A percentile compares a stretch with the other conserved stretches of the same genome.
Conservation (phyloP, 1,140 invertebrate species). For the Drosophila willistoni region DNA sequence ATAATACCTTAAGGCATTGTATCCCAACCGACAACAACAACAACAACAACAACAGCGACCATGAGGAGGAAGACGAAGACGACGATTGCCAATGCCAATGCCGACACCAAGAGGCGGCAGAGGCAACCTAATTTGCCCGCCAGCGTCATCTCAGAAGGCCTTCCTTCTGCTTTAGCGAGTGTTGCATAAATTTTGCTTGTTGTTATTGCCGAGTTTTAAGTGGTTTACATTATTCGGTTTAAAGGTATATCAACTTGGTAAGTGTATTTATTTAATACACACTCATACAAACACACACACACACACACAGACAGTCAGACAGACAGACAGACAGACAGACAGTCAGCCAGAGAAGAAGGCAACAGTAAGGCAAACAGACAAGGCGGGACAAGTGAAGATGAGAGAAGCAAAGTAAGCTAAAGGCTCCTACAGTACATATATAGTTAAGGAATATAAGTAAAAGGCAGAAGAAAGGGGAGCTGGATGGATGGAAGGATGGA, state of each 20-base stretch:
- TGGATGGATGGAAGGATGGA: neutral
- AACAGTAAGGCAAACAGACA: constrained; percentile 18
- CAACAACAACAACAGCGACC: no score
- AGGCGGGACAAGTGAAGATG: neutral
- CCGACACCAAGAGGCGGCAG: constrained; percentile 11
- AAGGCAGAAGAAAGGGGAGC: constrained; percentile 13
- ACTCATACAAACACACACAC: constrained; percentile 31
- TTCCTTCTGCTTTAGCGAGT: constrained; percentile 29
- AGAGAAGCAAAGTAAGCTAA: neutral
- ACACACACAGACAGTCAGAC: neutral
- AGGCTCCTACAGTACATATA: constrained; percentile 2
- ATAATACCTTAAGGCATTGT: constrained; percentile 61
- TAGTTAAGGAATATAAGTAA: neutral
- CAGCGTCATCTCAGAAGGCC: constrained; percentile 25
- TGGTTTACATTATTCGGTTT: constrained; percentile 81
- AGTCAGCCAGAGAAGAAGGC: neutral
- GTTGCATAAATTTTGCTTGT: constrained; percentile 66
- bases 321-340: constrained; percentile 32
- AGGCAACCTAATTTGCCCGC: constrained; percentile 70
- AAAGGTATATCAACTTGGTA: constrained; percentile 80
- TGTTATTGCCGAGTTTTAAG: constrained; percentile 79
- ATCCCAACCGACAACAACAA: neutral
- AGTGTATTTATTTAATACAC: constrained; percentile 80
- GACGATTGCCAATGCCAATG: constrained; percentile 4
- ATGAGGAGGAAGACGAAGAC: no score